These are phyloP conservation scores for Drosophila arawakana DNA, from an alignment of 1,140 invertebrate genomes.

Conservation along the genomic window DNA sequence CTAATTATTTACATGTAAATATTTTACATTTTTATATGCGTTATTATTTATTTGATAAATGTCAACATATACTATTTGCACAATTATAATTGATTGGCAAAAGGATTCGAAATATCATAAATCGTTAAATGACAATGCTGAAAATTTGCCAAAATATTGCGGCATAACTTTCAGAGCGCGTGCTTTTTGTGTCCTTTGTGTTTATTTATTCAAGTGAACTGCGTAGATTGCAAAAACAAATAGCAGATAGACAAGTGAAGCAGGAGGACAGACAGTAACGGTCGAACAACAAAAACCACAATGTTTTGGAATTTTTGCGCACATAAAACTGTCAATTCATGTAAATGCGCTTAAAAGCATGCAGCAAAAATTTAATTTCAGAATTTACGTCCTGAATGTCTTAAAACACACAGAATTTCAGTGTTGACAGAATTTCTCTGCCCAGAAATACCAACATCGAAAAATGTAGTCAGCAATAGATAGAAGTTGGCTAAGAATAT, in stretches of 20 bases:
- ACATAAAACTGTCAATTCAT: constrained; percentile 47
- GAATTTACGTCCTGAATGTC: constrained; percentile 31
- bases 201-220: constrained; percentile 42
- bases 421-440: too few relatives aligned
- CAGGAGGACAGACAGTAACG: background rate
- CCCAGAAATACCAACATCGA: too few relatives aligned
- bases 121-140: constrained; percentile 41
- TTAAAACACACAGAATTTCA: constrained; percentile 7
- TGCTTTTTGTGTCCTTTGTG: constrained; percentile 22
- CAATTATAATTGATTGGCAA: constrained; percentile 30
- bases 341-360: constrained; percentile 11
- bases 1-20: background rate
- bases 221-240: constrained; percentile 44
- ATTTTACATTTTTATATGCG: too few relatives aligned
- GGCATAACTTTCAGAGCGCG: constrained; percentile 25
- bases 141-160: constrained; percentile 35
- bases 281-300: background rate
- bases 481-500: too few relatives aligned
- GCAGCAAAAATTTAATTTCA: constrained; percentile 44
- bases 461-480: too few relatives aligned
- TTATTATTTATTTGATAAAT: too few relatives aligned
- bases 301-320: background rate
- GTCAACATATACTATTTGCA: background rate
- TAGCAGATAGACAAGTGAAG: constrained; percentile 15
- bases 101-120: constrained; percentile 44